Evolutionary conservation across 2,113 vertebrate genomes (phyloP), one percentile per base, ranked within the genome.

Genomic region (Spilogale gracilis): DNA sequence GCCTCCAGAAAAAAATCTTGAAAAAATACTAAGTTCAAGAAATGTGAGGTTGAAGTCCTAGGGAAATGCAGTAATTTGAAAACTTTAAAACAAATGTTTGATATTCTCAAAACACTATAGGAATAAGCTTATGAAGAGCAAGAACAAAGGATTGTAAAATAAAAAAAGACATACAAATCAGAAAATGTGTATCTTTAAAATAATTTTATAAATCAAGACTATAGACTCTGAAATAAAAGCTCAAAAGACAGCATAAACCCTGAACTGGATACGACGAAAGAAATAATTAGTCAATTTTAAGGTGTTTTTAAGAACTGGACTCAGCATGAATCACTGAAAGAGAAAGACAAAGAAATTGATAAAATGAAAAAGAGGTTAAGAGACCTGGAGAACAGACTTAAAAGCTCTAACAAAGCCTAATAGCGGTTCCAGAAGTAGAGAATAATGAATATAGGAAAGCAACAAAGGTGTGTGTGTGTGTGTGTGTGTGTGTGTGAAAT

Each of bases 1-100:
- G 43, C 58, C 12, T 69, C 54, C 25, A 56, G 60, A 73, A 87
- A 76, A 54, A 81, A 82, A 61, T 63, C 63, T 69, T 84, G 6
- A 69, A 79, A 87, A 69, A 74, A 85, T 45, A 86, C 85, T 56
- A 84, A 96, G 87, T 91, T 85, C 38, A 97, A 87, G 32, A 91
- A 80, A 85, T 76, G 54, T 30, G 25, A 93, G 85, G 48, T 88
- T 93, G 25, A 4, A 81, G 30, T 89, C 71, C 58, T 50, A 67
- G 10, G 81, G 16, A 89, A 89, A 93, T 50, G 84, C 0, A 71
- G 10, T 5, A 83, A 79, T 32, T 95, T 69, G 6, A 87, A 89
- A 96, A 94, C 71, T 78, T 97, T 32, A 91, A 89, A 95, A 86
- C 65, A 92, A 94, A 88, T 94, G 45, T 48, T 87, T 67, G 74